Base-by-base conservation (phyloP, 2,797 vertebrate species). In the Hippoglossus hippoglossus region DNA sequence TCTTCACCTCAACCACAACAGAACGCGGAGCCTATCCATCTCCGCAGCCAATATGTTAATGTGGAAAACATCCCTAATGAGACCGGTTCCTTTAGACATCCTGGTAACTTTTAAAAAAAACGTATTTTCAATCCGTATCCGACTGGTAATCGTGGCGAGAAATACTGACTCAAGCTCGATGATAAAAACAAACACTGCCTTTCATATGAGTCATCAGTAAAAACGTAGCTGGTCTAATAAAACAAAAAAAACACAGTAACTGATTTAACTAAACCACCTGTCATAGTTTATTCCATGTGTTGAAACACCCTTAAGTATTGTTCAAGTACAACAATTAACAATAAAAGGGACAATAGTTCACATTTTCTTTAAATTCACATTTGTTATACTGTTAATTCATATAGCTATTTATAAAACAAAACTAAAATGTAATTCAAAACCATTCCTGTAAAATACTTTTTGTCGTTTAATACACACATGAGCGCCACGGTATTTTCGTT, bases 261-360 rank as follows among this genome's bases (percentile, higher is more conserved):
- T 78, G 82, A 89, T 84, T 83, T 77, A 87, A 87, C 89, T 81
- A 89, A 88, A 90, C 86, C 88, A 92, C 84, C 88, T 93, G 89
- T 91, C 80, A 86, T 88, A 91, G 85, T 94, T 94, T 93, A 92
- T 93, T 93, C 89, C 90, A 93, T 91, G 91, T 93, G 90, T 90
- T 89, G 82, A 91, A 92, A 94, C 93, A 94, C 90, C 92, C 87
- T 92, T 90, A 91, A 87, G 92, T 89, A 92, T 91, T 90, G 86
- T 93, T 94, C 91, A 94, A 95, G 88, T 94, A 95, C 94, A 94
- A 95, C 93, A 92, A 91, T 90, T 91, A 93, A 93, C 92, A 92
- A 92, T 93, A 91, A 93, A 93, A 92, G 91, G 93, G 92, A 95
- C 94, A 90, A 93, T 78, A 88, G 83, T 94, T 95, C 94, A 95